Base-by-base conservation (phyloP, 2,888 invertebrate genomes). In the Mantis religiosa region DNA sequence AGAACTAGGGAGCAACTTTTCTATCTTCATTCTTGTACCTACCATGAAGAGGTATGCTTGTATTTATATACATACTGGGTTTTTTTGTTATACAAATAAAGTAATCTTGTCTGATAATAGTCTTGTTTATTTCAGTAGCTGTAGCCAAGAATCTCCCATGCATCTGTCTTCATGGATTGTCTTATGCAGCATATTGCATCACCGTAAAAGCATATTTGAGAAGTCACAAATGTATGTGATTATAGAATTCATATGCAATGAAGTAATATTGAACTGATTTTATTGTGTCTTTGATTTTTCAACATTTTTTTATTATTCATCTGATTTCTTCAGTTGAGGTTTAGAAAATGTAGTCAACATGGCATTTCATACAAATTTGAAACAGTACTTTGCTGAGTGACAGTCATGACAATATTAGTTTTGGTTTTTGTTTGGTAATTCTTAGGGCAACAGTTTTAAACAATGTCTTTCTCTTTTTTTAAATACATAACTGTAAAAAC, bases 51-150 rank as follows among this genome's bases (percentile, higher is more conserved):
- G 89, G 89, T 89, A 87, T 83, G 83, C 27, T 87, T 87, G n/a
- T 27, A 28, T 87, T 28, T 28, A n/a, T 28, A 54, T 28, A 28
- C 81, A 1, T 41, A 15, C 3, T 87, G 82, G 27, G 82, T 30
- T 34, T 81, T 82, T n/a, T 82, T 82, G 34, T 82, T 82, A 47
- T 15, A 27, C 28, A 71, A 71, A 86, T 71, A 71, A 71, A 71
- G 3, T 71, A 71, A 71, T 71, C 54, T 41, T 41, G 54, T 71
- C 54, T 71, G 54, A 71, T 71, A 71, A 71, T 83, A 83, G 30
- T 89, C 81, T 87, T n/a, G 7, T 87, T 83, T 71, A 34, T 89
- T 89, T 30, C 88, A 89, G 89, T 83, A 87, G 88, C 89, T 89
- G 89, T 88, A 83, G 84, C 82, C 71, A 28, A 85, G 88, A 88